Base-by-base conservation (phyloP, 2,888 invertebrate species). In the Peribatodes rhomboidaria region DNA sequence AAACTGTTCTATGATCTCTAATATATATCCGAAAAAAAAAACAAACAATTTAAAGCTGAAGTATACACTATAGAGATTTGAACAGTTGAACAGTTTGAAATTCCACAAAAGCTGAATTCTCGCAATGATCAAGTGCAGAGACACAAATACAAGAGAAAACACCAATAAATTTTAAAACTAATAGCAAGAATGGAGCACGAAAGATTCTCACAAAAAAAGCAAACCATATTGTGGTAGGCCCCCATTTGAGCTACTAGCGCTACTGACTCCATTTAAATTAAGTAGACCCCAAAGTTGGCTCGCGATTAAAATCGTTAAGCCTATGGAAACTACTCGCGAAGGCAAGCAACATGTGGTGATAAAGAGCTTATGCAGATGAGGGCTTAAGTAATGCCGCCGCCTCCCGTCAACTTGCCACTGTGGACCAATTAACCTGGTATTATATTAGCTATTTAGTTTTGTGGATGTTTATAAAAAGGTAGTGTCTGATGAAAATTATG, bases 251-350 rank as follows among this genome's bases (percentile, higher is more conserved):
- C 18, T 35, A 50, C 35, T 35, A 37, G 14, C 35, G n/a, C 10
- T 46, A n/a, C 49, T 35, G 8, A 8, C 20, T 52, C 35, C 22
- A 33, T 55, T 55, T 55, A 44, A 55, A 44, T 55, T 55, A 44
- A 55, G 44, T 44, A 44, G 55, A 18, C 44, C 44, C 44, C 35
- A 55, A 55, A 55, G 55, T 55, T 55, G 18, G 53, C 13, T 13
- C 10, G 14, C 31, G 55, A 55, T 55, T 55, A 55, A 55, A 55
- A 44, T 55, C 55, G 33, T 20, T 55, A 55, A 55, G 55, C 50
- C 50, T 13, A 31, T 20, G 20, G 44, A 44, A 55, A 55, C 55
- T 55, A 44, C 14, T n/a, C 44, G 55, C 44, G 18, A 50, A 58
- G 53, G 46, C 44, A 27, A 31, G 53, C 53, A 60, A 53, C 41